Evolutionary conservation across 2,797 vertebrate species (phyloP), one percentile per base, ranked within the genome.

Genomic region (Poeciliopsis presidionis): DNA sequence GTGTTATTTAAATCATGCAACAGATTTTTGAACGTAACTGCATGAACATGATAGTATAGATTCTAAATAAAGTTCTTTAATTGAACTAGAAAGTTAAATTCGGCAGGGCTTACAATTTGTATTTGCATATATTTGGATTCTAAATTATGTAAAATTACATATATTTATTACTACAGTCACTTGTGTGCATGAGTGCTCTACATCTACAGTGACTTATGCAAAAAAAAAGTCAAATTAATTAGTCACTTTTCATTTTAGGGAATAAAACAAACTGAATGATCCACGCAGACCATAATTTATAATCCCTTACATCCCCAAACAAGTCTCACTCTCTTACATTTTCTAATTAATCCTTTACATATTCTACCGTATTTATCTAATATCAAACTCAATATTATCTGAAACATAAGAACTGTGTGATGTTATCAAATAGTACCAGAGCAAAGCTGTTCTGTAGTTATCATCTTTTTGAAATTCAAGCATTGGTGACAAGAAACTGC

Each of bases 381-480:
- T 41, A 83, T 77, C 55, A 74, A 41, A 39, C 45, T 84, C 47
- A 41, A 39, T 53, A 77, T 78, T 28, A 76, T 84, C 67, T 78
- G 61, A 71, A 74, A 86, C 36, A 28, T 61, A 63, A 65, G 67
- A 77, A 18, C 73, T 81, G 75, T 33, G 20, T 41, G 18, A 61
- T 84, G 81, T 87, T 84, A 85, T 78, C 57, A 53, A 55, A 72
- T 73, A 73, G 69, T 53, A 41, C n/a, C 11, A 61, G 22, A 74
- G 57, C 8, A 22, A 39, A 85, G 78, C 70, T 57, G 57, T 70
- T 85, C 72, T 77, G 65, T 65, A 79, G 73, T 81, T 72, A 57
- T 74, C 16, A 53, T 74, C 16, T 33, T 61, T 87, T 86, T 92
- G 73, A 89, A 87, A 92, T 75, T 72, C 81, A 82, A 88, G 76